These are phyloP conservation scores for Gymnocheta viridis DNA, from an alignment of 2,888 invertebrate genomes.

Conservation along the genomic window DNA sequence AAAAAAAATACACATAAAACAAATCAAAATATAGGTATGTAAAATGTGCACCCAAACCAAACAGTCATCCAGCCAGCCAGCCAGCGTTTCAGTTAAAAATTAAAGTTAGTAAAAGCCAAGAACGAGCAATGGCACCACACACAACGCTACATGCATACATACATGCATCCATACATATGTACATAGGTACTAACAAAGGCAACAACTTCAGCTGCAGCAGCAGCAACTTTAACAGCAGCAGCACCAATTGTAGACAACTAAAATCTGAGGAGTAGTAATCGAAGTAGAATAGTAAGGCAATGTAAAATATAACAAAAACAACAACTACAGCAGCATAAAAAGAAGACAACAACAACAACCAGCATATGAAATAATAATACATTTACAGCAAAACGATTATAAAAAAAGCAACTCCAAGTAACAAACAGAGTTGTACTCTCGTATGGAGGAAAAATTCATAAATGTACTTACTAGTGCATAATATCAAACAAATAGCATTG, in stretches of 20 bases:
- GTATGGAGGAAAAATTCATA: slow-evolving; percentile 35
- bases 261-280: slow-evolving; percentile 56
- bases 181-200: slow-evolving; percentile 2
- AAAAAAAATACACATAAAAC: slow-evolving; percentile 37
- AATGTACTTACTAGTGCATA: slow-evolving; percentile 41
- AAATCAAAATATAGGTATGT: slow-evolving; percentile 49
- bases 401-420: slow-evolving; percentile 36
- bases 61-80: slow-evolving; percentile 27
- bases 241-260: slow-evolving; percentile 52
- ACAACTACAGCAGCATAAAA: neutral
- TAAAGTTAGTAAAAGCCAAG: slow-evolving; percentile 42
- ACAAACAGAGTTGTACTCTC: slow-evolving; percentile 50
- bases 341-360: slow-evolving; percentile 36
- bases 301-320: slow-evolving; percentile 40
- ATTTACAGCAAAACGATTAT: slow-evolving; percentile 41
- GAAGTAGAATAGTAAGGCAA: slow-evolving; percentile 66
- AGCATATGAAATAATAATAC: slow-evolving; percentile 54
- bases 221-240: slow-evolving; percentile 33
- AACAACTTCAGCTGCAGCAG: slow-evolving; percentile 6
- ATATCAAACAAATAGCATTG: slow-evolving; percentile 28
- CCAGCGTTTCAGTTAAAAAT: slow-evolving; percentile 51
- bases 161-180: neutral
- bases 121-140: slow-evolving; percentile 24
- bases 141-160: neutral
- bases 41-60: slow-evolving; percentile 49